Base-by-base conservation (phyloP, 2,113 vertebrate genomes). In the Pollachius pollachius region DNA sequence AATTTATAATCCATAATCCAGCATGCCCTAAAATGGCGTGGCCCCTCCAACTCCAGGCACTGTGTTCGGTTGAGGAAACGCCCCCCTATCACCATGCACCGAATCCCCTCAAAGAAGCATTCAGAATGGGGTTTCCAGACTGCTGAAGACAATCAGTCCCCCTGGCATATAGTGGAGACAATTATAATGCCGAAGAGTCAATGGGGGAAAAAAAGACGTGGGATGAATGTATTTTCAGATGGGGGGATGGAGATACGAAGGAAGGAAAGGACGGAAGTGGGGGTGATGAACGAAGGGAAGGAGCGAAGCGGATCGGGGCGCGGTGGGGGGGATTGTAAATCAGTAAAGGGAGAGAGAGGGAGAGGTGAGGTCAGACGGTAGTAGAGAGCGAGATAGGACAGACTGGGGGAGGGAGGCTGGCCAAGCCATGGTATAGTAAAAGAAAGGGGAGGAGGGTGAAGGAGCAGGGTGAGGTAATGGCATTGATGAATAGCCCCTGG, bases 401-500 rank as follows among this genome's bases (percentile, higher is more conserved):
- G 79, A 72, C 65, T 41, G 54, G 64, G 68, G 78, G 80, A 71
- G 72, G 70, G 67, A 21, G 68, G 65, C 66, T 67, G 70, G 67
- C 19, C 5, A 68, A 48, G 74, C 65, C 59, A 61, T 25, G 27
- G 4, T 16, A 67, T 74, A 67, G 58, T 9, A 34, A 52, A 25
- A 19, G 74, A 18, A 61, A n/a, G 57, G 52, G 54, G 83, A 80
- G 77, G 80, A 75, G 77, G 80, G 85, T 86, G 84, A 89, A 85
- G 87, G 79, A 84, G 88, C 75, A 75, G 81, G 69, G 65, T 90
- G 90, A 89, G 90, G 90, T 91, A 90, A 90, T 91, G 90, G 88
- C 90, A 90, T 84, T 92, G 90, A 92, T 90, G 86, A 90, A 92
- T 91, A 84, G 91, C 85, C 81, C 16, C 18, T 82, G 85, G 89